Conservation (phyloP, 2,113 vertebrate species). For the Eudyptes chrysolophus region DNA sequence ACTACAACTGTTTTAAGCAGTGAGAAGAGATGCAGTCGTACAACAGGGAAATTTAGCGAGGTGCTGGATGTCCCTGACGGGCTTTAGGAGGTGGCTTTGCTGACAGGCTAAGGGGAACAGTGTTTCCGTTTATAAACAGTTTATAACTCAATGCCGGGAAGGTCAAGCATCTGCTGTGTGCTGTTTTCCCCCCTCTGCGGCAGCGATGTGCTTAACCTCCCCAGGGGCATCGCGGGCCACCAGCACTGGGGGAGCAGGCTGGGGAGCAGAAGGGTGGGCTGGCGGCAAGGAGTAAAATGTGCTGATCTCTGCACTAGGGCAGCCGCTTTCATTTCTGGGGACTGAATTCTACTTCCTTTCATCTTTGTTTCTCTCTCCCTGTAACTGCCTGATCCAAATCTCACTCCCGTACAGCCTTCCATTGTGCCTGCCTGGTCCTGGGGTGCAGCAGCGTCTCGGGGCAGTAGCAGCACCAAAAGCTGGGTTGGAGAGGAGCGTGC, state of each 20-base stretch:
- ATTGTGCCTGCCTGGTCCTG: neutral
- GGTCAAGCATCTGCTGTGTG: too few relatives aligned
- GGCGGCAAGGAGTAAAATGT: neutral
- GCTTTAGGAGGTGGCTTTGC: neutral
- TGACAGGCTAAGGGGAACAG: neutral
- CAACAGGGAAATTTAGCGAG: neutral
- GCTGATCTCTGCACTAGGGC: neutral
- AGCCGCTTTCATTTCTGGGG: neutral
- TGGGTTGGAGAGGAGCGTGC: fast-evolving
- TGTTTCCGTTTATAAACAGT: neutral
- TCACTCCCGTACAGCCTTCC: fast-evolving
- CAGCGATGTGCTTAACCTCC: fast-evolving
- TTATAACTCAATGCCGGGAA: neutral
- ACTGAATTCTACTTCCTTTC: neutral
- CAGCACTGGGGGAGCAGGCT: neutral
- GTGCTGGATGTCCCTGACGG: neutral
- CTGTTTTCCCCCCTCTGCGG: neutral
- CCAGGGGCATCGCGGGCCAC: fast-evolving
- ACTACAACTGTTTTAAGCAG: neutral
- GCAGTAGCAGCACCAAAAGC: fast-evolving
- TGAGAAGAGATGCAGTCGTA: neutral
- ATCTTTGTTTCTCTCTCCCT: neutral
- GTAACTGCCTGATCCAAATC: neutral
- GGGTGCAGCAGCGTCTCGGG: neutral
- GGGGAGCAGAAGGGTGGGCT: fast-evolving